phyloP scores from a whole-genome alignment of 1,140 invertebrate genomes.

The Chelonus insularis region DNA sequence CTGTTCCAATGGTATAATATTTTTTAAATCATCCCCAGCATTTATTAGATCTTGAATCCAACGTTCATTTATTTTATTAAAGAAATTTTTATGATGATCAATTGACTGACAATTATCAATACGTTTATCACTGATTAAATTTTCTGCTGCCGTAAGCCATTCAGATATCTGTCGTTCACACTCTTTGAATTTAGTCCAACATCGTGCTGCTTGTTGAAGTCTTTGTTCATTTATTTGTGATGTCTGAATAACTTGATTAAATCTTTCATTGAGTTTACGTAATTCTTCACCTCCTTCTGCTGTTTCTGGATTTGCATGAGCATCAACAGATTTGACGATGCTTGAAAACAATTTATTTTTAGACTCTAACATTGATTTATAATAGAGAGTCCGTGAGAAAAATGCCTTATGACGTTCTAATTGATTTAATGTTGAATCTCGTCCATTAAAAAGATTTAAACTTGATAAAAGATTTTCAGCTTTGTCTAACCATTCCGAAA shows the following conservation, averaged over 20 bases:
- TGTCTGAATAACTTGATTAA: slow-evolving; percentile 72
- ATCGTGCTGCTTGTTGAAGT: slow-evolving; percentile 75
- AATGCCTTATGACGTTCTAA: slow-evolving; percentile 85
- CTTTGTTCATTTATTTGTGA: slow-evolving; percentile 78
- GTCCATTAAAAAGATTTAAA: slow-evolving; percentile 68
- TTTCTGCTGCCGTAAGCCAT: slow-evolving; percentile 84
- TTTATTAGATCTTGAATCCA: slow-evolving; percentile 81
- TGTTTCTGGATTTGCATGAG: slow-evolving; percentile 71
- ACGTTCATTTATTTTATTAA: slow-evolving; percentile 80
- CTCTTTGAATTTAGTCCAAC: slow-evolving; percentile 85
- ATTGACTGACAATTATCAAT: slow-evolving; percentile 80
- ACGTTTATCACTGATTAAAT: slow-evolving; percentile 77
- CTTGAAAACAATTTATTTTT: slow-evolving; percentile 93
- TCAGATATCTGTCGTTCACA: slow-evolving; percentile 78
- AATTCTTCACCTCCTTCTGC: slow-evolving; percentile 72
- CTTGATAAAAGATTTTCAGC: slow-evolving; percentile 74
- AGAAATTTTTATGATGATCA: slow-evolving; percentile 81
- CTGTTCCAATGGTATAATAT: slow-evolving; percentile 68
- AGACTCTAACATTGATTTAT: slow-evolving; percentile 90
- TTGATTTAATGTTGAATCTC: slow-evolving; percentile 72
- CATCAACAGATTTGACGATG: slow-evolving; percentile 77
- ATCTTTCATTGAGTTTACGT: slow-evolving; percentile 80
- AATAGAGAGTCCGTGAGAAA: slow-evolving; percentile 85
- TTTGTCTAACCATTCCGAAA: slow-evolving; percentile 81
- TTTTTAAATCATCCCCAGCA: slow-evolving; percentile 78